Conservation (phyloP, 2,797 vertebrate species). For the Stomatorhinus walkeri region DNA sequence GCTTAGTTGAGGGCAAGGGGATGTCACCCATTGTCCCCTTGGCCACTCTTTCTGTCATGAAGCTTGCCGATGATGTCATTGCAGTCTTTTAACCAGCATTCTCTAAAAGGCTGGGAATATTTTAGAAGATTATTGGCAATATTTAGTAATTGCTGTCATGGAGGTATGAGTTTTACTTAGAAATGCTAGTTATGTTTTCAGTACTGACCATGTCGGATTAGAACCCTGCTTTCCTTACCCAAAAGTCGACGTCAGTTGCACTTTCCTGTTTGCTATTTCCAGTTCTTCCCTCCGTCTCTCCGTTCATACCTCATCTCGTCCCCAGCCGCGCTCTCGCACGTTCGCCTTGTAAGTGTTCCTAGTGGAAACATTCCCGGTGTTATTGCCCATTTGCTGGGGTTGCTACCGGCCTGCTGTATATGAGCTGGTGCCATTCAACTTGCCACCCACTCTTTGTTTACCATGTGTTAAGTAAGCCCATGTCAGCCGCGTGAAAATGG, state of each 20-base stretch:
- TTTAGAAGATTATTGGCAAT: background rate
- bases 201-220: background rate
- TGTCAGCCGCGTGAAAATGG: background rate
- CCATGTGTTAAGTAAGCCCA: background rate
- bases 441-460: background rate
- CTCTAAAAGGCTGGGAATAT: background rate
- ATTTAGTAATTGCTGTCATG: background rate
- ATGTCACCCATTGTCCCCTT: background rate
- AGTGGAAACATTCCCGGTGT: background rate
- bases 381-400: background rate
- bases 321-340: no score
- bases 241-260: background rate
- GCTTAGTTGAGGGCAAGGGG: background rate
- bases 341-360: background rate
- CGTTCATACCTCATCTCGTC: background rate
- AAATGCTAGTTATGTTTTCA: background rate
- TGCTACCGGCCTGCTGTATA: background rate
- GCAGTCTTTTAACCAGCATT: background rate
- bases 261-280: background rate
- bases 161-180: background rate
- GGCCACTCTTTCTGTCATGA: background rate
- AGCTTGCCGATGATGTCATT: background rate
- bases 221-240: background rate
- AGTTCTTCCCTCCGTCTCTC: background rate
- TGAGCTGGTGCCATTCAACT: background rate